Percentiles rank a stretch among this genome's conserved stretches.
These are phyloP conservation scores for Oryzias melastigma DNA, from an alignment of 2,113 vertebrate genomes.

Conservation along the genomic window DNA sequence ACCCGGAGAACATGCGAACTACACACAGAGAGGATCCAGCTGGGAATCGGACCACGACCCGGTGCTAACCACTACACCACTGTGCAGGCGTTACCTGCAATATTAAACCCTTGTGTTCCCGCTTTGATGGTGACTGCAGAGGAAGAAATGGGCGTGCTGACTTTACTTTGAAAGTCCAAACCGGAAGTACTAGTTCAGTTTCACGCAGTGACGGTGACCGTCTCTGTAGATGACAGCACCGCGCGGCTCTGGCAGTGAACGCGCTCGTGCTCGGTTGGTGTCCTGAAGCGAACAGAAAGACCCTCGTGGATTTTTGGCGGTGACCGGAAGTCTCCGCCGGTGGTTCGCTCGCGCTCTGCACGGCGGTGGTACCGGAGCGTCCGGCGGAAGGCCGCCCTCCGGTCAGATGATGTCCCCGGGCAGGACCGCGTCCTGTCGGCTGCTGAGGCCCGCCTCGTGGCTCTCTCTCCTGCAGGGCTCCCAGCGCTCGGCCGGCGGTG, in stretches of 20 bases:
- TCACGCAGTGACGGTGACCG: accelerated
- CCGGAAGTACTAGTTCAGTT: conserved; percentile 6
- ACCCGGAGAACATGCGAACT: no score
- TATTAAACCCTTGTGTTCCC: no score
- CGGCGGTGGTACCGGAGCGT: conserved; percentile 9
- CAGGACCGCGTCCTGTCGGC: conserved; percentile 43
- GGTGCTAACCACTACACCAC: no score
- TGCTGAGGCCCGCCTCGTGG: conserved; percentile 39
- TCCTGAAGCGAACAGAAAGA: no score
- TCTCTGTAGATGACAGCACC: not conserved
- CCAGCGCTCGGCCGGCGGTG: conserved; percentile 31
- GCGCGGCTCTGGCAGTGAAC: not conserved
- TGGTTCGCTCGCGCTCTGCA: not conserved
- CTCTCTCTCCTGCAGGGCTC: conserved; percentile 15
- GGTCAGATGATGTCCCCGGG: conserved; percentile 51
- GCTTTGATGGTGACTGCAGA: no score
- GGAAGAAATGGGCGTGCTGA: no score
- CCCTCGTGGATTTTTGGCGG: no score
- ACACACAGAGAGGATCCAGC: no score
- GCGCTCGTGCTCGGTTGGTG: no score
- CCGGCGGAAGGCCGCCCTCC: conserved; percentile 10
- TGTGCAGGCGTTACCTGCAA: no score
- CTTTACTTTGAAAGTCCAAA: conserved; percentile 32
- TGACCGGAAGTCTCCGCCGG: not conserved
- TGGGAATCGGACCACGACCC: no score